Conservation (phyloP, 2,113 vertebrate species). For the Probosciger aterrimus region DNA sequence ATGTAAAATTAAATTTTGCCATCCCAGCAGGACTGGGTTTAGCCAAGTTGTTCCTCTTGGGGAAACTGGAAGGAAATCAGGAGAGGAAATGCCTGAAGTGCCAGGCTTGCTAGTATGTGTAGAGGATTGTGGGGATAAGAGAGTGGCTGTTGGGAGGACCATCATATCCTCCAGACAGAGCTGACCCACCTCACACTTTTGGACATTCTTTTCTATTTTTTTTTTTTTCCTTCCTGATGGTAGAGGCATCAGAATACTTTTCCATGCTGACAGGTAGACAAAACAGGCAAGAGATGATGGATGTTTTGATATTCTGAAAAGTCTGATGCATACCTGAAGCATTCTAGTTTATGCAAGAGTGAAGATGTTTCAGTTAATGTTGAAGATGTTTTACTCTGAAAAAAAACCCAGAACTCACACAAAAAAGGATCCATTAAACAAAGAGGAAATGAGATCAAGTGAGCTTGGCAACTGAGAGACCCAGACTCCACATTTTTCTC, state of each 20-base stretch:
- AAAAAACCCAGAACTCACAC: neutral
- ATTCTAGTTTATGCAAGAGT: neutral
- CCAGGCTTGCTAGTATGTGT: neutral
- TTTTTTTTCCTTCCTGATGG: neutral
- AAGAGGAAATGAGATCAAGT: neutral
- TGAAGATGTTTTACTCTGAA: neutral
- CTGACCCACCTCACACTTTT: neutral
- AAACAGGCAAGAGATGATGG: neutral
- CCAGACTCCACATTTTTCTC: neutral
- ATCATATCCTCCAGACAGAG: neutral
- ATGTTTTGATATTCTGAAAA: neutral
- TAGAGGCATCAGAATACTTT: neutral
- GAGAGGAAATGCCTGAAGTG: neutral
- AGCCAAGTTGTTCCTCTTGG: neutral
- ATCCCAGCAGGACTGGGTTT: neutral
- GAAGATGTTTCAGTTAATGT: neutral
- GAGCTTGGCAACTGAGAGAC: neutral
- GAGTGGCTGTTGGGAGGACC: fast-evolving
- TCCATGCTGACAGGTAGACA: neutral
- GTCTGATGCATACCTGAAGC: neutral
- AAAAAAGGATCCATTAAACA: neutral
- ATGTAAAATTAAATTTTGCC: neutral
- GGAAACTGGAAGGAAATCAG: neutral
- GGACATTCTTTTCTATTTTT: neutral
- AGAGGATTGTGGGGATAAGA: neutral